phyloP scores from a whole-genome alignment of 2,113 vertebrate genomes.

The Etheostoma cragini region DNA sequence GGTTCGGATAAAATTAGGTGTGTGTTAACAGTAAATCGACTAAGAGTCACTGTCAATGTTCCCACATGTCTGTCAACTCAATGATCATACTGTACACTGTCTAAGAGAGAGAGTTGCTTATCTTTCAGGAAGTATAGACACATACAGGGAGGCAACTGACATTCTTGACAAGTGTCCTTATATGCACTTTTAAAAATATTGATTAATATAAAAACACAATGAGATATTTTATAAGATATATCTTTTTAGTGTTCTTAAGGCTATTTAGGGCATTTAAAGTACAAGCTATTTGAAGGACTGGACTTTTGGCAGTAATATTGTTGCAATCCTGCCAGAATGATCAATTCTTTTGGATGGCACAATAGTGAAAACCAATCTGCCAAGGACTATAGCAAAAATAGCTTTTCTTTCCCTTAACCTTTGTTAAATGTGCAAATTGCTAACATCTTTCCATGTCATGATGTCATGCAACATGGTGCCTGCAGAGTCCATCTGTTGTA shows the following conservation, averaged over 20 bases:
- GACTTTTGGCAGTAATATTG: not conserved
- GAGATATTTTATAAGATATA: not conserved
- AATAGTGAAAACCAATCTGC: not conserved
- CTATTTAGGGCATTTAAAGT: not conserved
- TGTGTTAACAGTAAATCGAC: slow-evolving; percentile 40
- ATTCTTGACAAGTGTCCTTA: not conserved
- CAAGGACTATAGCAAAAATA: not conserved
- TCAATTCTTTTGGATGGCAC: not conserved
- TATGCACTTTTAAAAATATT: not conserved
- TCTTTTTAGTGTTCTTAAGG: not conserved
- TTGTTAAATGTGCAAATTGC: slow-evolving; percentile 20
- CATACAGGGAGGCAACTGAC: not conserved
- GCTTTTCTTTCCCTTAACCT: fast-evolving
- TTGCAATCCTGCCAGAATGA: not conserved
- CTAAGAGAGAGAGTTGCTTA: not conserved
- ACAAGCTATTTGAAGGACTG: not conserved
- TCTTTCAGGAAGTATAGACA: slow-evolving; percentile 4
- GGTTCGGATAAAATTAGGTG: slow-evolving; percentile 59
- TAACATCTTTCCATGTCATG: slow-evolving; percentile 50
- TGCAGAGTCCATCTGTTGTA: slow-evolving; percentile 71
- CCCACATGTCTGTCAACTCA: slow-evolving; percentile 28
- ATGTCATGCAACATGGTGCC: slow-evolving; percentile 50
- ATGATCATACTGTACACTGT: slow-evolving; percentile 13
- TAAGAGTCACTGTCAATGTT: slow-evolving; percentile 29
- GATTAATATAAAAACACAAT: not conserved